Conservation (phyloP, 2,888 invertebrate species). For the Notodonta ziczac region DNA sequence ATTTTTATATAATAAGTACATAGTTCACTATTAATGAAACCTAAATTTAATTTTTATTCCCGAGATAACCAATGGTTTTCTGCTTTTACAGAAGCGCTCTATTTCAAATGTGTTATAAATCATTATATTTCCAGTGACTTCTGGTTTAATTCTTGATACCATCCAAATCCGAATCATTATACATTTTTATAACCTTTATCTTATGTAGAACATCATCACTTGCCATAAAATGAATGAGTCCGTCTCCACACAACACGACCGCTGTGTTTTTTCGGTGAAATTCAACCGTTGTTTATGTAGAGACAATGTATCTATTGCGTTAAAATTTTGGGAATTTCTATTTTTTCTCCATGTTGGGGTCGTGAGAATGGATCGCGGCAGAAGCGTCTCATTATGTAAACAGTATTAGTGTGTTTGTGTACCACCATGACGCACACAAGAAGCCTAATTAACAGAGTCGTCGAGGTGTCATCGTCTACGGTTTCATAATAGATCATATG, state of each 20-base stretch:
- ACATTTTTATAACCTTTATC: not conserved
- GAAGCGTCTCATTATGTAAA: conserved; percentile 76
- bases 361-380: conserved; percentile 78
- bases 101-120: no score
- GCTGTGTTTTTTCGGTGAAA: conserved; percentile 60
- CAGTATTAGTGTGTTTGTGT: conserved; percentile 67
- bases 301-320: conserved; percentile 79
- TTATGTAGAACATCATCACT: not conserved
- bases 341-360: conserved; percentile 66
- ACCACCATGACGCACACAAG: conserved; percentile 33
- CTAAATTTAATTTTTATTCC: no score
- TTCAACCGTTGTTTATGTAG: conserved; percentile 76
- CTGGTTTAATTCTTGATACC: not conserved
- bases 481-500: conserved; percentile 3
- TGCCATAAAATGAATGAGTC: conserved; percentile 21
- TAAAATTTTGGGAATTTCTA: conserved; percentile 68
- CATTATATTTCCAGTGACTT: no score
- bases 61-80: no score
- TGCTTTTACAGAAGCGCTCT: no score
- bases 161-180: not conserved
- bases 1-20: no score
- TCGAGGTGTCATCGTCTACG: conserved; percentile 5
- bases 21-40: no score
- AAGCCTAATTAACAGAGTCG: conserved; percentile 31
- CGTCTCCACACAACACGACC: conserved; percentile 48